phyloP scores from a whole-genome alignment of 37 sponge, comb jelly and placozoan species.

The Beroe ovata region DNA sequence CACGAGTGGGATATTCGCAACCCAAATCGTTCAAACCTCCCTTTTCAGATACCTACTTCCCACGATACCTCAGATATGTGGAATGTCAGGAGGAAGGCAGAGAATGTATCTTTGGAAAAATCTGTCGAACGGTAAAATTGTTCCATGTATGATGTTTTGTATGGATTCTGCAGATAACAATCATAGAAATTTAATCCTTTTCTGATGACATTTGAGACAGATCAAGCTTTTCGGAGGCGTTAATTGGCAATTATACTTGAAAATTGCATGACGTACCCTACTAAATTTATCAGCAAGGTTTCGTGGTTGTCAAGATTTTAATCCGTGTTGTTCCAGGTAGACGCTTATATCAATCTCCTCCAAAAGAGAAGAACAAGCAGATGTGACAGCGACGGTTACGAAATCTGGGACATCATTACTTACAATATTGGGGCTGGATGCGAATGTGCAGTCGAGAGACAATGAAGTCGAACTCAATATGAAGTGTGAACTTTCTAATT shows the following conservation, averaged over 20 bases:
- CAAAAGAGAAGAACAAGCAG: background rate
- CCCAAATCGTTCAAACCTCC: no score
- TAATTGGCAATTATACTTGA: no score
- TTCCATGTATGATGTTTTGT: no score
- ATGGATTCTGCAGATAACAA: no score
- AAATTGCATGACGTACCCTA: no score
- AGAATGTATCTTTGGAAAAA: background rate
- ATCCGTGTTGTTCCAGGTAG: background rate
- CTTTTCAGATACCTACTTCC: conserved; percentile 30
- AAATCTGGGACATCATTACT: background rate
- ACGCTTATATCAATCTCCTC: conserved; percentile 22
- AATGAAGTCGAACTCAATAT: background rate
- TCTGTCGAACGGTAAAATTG: conserved; percentile 2
- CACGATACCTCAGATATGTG: background rate
- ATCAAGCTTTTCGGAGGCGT: no score
- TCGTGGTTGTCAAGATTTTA: no score
- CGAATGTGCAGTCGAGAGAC: conserved; percentile 28
- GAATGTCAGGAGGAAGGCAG: background rate
- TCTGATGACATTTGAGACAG: no score
- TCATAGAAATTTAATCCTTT: no score
- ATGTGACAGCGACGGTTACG: conserved; percentile 21
- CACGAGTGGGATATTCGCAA: no score
- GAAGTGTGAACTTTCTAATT: background rate
- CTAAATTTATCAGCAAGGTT: no score
- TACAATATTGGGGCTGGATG: conserved; percentile 33